Base-by-base conservation (phyloP, 1,140 invertebrate genomes). In the Megalonaias nervosa region DNA sequence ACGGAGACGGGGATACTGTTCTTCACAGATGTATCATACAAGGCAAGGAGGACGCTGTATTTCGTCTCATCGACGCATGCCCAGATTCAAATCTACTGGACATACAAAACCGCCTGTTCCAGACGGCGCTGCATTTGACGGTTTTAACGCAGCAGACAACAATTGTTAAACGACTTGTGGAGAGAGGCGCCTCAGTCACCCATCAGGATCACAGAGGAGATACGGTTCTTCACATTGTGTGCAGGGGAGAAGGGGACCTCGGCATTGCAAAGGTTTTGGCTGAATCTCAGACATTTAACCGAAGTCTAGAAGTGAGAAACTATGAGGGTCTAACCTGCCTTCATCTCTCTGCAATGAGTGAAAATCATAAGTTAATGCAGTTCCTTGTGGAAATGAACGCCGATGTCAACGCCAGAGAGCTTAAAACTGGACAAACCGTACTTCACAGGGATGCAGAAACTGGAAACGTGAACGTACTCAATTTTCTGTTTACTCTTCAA, bases 201-300 rank as follows among this genome's bases (percentile, higher is more conserved):
- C 17, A 66, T 1, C 62, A 73, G 6, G 82, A 86, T 66, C 67
- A 61, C 38, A 16, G 79, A 15, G 84, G 84, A 14, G 79, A 86
- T 65, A 97, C 96, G 0, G 94, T 95, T 0, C 91, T 97, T 1
- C 96, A 97, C 81, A 92, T 96, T 62, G 96, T 96, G 12, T 94
- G 95, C 48, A 91, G 93, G 61, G 92, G 94, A 80, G 87, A 90
- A 9, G 96, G 95, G 0, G 93, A 95, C 79, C 55, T 93, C 3
- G 60, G 77, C 4, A 91, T 95, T 0, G 94, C 97, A 0, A 92
- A 94, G 76, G 17, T 62, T 31, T 61, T 82, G 16, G 17, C 78
- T 16, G 91, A 23, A 83, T 90, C 13, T 86, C 91, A 13, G 93
- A 94, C 86, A 90, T 68, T 84, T 58, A 81, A 78, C 12, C 79